A percentile compares a stretch with the other conserved stretches of the same genome.
Evolutionary conservation across 2,113 vertebrate genomes (phyloP).

Genomic region (Sturnus vulgaris): DNA sequence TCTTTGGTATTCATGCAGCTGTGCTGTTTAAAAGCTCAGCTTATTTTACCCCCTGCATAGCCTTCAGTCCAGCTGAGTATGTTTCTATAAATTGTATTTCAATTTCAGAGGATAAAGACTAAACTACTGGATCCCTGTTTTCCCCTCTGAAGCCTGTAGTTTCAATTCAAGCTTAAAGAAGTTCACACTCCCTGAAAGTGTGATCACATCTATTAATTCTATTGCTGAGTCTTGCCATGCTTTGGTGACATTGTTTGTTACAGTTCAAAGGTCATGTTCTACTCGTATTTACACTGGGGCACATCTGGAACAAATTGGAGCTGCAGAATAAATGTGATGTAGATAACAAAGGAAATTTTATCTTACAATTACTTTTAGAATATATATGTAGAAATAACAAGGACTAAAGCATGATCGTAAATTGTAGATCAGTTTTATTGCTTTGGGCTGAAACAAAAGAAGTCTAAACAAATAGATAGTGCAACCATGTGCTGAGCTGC

Average conservation of each 20-base stretch:
- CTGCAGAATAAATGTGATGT: background rate
- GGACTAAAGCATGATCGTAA: background rate
- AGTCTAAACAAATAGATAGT: background rate
- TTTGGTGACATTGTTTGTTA: background rate
- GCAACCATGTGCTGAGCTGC: background rate
- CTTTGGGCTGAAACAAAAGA: background rate
- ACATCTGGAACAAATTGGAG: background rate
- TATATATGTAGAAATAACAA: background rate
- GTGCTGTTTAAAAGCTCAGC: background rate
- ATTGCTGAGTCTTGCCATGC: background rate
- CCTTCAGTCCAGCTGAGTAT: background rate
- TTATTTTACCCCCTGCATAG: background rate
- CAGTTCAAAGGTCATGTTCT: background rate
- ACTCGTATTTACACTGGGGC: rapidly evolving
- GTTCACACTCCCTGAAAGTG: background rate
- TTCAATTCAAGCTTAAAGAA: background rate
- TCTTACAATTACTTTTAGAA: background rate
- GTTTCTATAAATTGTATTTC: background rate
- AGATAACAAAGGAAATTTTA: background rate
- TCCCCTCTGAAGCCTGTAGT: background rate
- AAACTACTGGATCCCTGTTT: background rate
- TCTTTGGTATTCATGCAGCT: background rate
- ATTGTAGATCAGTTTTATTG: background rate
- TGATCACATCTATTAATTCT: conserved; percentile 5
- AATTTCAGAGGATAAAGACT: background rate